These are phyloP conservation scores for Elanus axillaris DNA, from an alignment of 2,113 vertebrate species.

Conservation along the genomic window DNA sequence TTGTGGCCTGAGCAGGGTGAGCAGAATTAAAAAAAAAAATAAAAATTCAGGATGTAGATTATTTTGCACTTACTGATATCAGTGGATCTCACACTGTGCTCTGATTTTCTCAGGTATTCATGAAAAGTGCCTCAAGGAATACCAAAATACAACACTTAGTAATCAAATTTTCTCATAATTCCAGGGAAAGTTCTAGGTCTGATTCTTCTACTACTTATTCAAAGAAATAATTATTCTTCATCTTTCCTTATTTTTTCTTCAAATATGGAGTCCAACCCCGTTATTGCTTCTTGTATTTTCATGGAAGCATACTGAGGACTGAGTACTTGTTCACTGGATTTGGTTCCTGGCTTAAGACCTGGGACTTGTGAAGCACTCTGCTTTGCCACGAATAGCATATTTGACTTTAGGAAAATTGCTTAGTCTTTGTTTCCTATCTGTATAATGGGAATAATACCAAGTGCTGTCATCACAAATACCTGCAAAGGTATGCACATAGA, in stretches of 20 bases:
- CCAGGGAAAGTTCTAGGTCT: background rate
- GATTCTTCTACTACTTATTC: background rate
- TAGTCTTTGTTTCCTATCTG: constrained; percentile 10
- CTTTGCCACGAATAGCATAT: background rate
- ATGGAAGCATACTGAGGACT: background rate
- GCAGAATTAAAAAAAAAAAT: background rate
- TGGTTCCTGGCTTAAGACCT: background rate
- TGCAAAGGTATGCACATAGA: background rate
- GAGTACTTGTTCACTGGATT: background rate
- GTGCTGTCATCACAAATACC: background rate
- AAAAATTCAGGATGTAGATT: background rate
- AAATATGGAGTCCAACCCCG: background rate
- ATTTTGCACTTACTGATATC: background rate
- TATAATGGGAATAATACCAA: background rate
- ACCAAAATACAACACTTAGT: background rate
- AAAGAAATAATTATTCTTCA: background rate
- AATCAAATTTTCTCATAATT: background rate
- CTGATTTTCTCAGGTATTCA: background rate
- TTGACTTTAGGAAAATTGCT: constrained; percentile 1
- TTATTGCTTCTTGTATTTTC: constrained; percentile 1
- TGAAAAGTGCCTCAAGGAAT: background rate
- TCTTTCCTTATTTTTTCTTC: background rate
- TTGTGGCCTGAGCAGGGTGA: background rate
- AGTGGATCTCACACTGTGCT: background rate
- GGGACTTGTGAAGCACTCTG: background rate